Evolutionary conservation across 2,888 invertebrate genomes (phyloP).

Genomic region (Ischnus inquisitorius): DNA sequence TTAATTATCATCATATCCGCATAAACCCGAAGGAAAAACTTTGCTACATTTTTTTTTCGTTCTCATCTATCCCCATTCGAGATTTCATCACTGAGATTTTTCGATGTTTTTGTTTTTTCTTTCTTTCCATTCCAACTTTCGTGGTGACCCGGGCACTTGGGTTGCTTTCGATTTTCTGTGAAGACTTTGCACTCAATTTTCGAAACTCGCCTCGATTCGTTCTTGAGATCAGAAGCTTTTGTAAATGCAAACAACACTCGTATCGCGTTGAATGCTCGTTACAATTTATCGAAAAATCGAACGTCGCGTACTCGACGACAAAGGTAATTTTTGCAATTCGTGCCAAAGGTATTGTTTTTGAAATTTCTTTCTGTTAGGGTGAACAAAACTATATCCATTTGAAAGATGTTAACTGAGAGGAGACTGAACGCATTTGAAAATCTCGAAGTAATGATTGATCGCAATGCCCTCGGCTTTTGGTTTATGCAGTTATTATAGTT

Average conservation of each 20-base stretch:
- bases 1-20: constrained; percentile 53
- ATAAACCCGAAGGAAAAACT: constrained; percentile 33
- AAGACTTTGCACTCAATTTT: background rate
- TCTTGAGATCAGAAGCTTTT: background rate
- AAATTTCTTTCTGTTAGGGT: constrained; percentile 23
- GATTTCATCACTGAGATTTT: constrained; percentile 17
- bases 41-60: constrained; percentile 5
- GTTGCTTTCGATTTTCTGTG: background rate
- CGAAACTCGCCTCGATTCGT: background rate
- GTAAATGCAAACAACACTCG: background rate
- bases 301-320: constrained; percentile 19
- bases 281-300: background rate
- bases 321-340: constrained; percentile 34
- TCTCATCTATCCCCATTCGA: constrained; percentile 11
- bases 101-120: constrained; percentile 13
- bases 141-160: background rate
- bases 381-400: constrained; percentile 29
- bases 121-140: background rate
- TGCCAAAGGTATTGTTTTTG: constrained; percentile 14
- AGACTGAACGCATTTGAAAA: constrained; percentile 8
- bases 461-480: background rate
- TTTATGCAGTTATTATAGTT: constrained; percentile 17
- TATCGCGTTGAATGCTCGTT: background rate
- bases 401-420: background rate
- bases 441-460: constrained; percentile 12